Evolutionary conservation across 2,113 vertebrate genomes (phyloP).

Genomic region (Mirza zaza): DNA sequence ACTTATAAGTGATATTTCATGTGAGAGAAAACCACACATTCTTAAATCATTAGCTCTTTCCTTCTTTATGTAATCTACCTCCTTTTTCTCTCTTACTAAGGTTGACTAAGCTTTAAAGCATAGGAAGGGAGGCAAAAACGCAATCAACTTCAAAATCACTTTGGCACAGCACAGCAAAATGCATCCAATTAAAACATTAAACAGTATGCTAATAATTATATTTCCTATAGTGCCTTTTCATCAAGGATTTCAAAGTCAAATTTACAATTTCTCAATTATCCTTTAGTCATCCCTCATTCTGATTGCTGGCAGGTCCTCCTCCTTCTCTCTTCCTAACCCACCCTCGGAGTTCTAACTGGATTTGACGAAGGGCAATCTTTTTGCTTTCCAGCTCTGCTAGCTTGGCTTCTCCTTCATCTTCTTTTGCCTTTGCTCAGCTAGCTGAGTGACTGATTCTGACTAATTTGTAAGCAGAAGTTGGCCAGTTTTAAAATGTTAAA

Average conservation of each 20-base stretch:
- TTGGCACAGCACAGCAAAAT: constrained; percentile 56
- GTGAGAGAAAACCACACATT: constrained; percentile 69
- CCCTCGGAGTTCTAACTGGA: background rate
- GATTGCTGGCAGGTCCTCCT: background rate
- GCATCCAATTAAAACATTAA: constrained; percentile 76
- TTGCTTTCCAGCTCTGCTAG: background rate
- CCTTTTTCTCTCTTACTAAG: constrained; percentile 47
- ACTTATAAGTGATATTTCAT: constrained; percentile 36
- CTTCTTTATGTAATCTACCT: constrained; percentile 66
- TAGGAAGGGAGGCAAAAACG: constrained; percentile 52
- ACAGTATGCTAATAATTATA: constrained; percentile 71
- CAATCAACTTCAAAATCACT: constrained; percentile 72
- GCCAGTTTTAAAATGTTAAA: constrained; percentile 35
- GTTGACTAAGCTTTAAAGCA: constrained; percentile 68
- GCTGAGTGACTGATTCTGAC: background rate
- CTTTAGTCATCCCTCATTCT: constrained; percentile 53
- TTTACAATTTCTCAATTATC: constrained; percentile 46
- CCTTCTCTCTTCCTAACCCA: background rate
- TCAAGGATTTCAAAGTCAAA: constrained; percentile 73
- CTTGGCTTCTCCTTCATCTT: background rate
- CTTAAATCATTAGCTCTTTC: constrained; percentile 67
- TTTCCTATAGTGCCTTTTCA: constrained; percentile 71
- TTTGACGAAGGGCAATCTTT: constrained; percentile 7
- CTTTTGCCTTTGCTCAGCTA: constrained; percentile 1
- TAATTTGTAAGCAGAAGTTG: constrained; percentile 33